A percentile compares a stretch with the other conserved stretches of the same genome.
These are phyloP conservation scores for Leptinotarsa haldemani DNA, from an alignment of 2,888 invertebrate species.

Conservation along the genomic window DNA sequence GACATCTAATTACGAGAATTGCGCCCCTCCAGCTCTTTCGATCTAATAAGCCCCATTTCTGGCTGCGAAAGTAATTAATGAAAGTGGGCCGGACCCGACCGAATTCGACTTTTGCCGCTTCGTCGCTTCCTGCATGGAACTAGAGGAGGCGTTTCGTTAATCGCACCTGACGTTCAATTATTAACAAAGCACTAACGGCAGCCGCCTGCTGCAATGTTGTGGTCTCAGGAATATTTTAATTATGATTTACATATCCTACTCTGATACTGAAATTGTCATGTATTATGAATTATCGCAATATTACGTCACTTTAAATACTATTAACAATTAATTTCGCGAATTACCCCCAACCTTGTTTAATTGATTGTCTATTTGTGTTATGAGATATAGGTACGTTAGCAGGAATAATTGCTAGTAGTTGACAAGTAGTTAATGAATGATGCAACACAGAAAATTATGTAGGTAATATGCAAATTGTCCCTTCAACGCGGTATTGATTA, in stretches of 20 bases:
- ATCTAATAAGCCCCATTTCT: conserved; percentile 26
- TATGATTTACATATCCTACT: conserved; percentile 62
- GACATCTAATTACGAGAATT: conserved; percentile 12
- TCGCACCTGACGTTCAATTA: conserved; percentile 65
- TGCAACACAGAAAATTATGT: background rate
- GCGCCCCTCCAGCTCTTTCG: conserved; percentile 12
- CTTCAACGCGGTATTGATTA: no score
- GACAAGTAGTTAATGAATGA: conserved; percentile 1
- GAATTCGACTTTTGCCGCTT: conserved; percentile 58
- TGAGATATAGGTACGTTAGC: background rate
- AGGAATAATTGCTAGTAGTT: conserved; percentile 5
- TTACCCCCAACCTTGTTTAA: conserved; percentile 19
- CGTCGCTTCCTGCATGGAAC: conserved; percentile 40
- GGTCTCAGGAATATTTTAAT: conserved; percentile 63
- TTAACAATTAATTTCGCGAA: conserved; percentile 54
- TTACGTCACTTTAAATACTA: conserved; percentile 55
- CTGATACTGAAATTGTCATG: conserved; percentile 61
- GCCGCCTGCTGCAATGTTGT: conserved; percentile 57
- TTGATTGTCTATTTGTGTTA: conserved; percentile 14
- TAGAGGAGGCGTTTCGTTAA: conserved; percentile 59
- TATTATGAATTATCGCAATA: conserved; percentile 60
- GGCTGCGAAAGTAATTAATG: conserved; percentile 58
- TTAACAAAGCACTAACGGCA: conserved; percentile 62
- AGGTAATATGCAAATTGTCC: background rate
- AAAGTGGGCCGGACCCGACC: conserved; percentile 52